Evolutionary conservation across 2,888 invertebrate species (phyloP).

Genomic region (Tachystola acroxantha): DNA sequence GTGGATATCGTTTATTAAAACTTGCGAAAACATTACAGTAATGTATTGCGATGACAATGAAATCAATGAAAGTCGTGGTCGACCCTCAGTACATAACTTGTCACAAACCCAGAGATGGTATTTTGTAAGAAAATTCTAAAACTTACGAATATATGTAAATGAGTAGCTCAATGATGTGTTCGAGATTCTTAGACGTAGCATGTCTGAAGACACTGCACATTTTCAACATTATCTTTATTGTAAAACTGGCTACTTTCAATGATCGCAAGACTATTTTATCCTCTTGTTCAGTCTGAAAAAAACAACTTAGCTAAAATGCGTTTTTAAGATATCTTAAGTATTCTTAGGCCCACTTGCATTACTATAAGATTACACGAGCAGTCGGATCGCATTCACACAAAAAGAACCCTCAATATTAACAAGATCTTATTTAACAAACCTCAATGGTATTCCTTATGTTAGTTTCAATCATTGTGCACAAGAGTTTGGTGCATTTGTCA

Average conservation of each 20-base stretch:
- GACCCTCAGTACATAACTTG: not conserved
- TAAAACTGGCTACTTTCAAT: slow-evolving; percentile 68
- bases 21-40: no score
- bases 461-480: slow-evolving; percentile 39
- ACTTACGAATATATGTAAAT: slow-evolving; percentile 48
- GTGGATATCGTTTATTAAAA: no score
- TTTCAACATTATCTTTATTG: slow-evolving; percentile 64
- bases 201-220: slow-evolving; percentile 52
- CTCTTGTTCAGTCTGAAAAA: slow-evolving; percentile 48
- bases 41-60: no score
- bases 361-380: no score
- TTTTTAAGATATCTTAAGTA: no score
- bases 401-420: no score
- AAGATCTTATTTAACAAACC: slow-evolving; percentile 28
- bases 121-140: slow-evolving; percentile 1
- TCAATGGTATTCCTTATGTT: slow-evolving; percentile 44
- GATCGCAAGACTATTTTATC: slow-evolving; percentile 53
- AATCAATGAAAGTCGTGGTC: no score
- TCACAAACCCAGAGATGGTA: not conserved
- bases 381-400: no score
- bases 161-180: slow-evolving; percentile 37
- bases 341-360: no score
- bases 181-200: slow-evolving; percentile 29
- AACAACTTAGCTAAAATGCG: no score
- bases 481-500: slow-evolving; percentile 35